A percentile compares a stretch with the other conserved stretches of the same genome.
These are phyloP conservation scores for Andrena praecox DNA, from an alignment of 2,888 invertebrate species.

Conservation along the genomic window DNA sequence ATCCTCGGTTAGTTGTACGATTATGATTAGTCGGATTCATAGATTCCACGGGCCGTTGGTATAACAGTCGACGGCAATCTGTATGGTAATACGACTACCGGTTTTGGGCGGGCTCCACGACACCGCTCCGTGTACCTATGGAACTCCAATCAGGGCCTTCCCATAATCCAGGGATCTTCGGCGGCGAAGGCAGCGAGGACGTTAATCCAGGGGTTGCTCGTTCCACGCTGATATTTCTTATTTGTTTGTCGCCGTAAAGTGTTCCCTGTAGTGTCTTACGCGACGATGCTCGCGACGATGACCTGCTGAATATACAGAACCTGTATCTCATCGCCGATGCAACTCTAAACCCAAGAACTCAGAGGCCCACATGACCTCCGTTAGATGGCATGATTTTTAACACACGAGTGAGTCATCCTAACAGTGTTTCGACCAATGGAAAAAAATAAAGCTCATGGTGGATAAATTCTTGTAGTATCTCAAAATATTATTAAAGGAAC, in stretches of 20 bases:
- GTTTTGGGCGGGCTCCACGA: slow-evolving; percentile 77
- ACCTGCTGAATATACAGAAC: too few relatives aligned
- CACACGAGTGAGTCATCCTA: too few relatives aligned
- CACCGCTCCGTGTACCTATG: slow-evolving; percentile 68
- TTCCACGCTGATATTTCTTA: slow-evolving; percentile 59
- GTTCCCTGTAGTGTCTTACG: neutral
- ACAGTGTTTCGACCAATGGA: too few relatives aligned
- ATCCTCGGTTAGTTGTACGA: slow-evolving; percentile 62
- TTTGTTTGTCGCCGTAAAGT: slow-evolving; percentile 10
- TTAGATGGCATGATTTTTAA: too few relatives aligned
- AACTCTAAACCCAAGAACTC: too few relatives aligned
- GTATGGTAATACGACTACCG: slow-evolving; percentile 79
- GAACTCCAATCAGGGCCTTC: slow-evolving; percentile 68
- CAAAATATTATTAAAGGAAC: too few relatives aligned
- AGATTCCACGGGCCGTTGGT: slow-evolving; percentile 60
- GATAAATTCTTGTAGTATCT: too few relatives aligned
- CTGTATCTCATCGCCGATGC: too few relatives aligned
- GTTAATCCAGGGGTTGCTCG: slow-evolving; percentile 61
- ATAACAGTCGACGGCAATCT: slow-evolving; percentile 76
- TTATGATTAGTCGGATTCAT: slow-evolving; percentile 71
- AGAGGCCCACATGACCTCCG: too few relatives aligned
- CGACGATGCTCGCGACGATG: neutral
- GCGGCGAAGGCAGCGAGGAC: slow-evolving; percentile 53
- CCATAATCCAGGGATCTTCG: slow-evolving; percentile 68
- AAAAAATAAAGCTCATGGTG: too few relatives aligned